phyloP scores from a whole-genome alignment of 1,140 invertebrate species.

The Drosophila kanapiae region DNA sequence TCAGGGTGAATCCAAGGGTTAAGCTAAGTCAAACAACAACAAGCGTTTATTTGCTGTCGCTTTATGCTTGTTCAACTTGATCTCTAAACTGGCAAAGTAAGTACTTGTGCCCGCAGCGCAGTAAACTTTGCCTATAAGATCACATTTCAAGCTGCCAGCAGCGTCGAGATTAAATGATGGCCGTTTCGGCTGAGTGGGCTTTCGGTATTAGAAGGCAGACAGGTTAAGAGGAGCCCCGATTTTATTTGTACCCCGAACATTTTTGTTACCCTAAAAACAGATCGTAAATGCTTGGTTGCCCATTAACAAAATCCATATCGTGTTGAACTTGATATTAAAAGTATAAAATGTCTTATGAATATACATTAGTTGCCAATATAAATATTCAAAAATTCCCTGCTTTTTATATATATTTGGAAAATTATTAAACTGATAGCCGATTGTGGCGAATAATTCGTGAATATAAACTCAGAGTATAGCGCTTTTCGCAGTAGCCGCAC shows the following conservation, averaged over 20 bases:
- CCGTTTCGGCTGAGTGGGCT: constrained; percentile 67
- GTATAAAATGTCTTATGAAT: constrained; percentile 9
- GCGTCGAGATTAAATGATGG: constrained; percentile 69
- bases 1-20: constrained; percentile 63
- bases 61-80: constrained; percentile 73
- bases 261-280: constrained; percentile 7
- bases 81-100: constrained; percentile 50
- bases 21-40: constrained; percentile 21
- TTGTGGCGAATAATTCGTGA: neutral
- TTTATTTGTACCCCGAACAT: constrained; percentile 17
- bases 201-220: constrained; percentile 66
- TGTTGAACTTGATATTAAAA: constrained; percentile 18
- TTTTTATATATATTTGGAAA: constrained; percentile 9
- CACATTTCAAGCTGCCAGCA: constrained; percentile 62
- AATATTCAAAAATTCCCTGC: constrained; percentile 13
- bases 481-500: neutral
- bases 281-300: neutral
- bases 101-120: constrained; percentile 32
- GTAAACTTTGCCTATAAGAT: constrained; percentile 68
- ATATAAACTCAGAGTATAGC: constrained; percentile 10
- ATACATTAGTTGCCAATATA: neutral
- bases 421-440: neutral
- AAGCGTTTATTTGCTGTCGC: constrained; percentile 55
- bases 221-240: constrained; percentile 17
- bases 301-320: constrained; percentile 1